These are phyloP conservation scores for Xiphophorus hellerii DNA, from an alignment of 2,113 vertebrate species.

Conservation along the genomic window DNA sequence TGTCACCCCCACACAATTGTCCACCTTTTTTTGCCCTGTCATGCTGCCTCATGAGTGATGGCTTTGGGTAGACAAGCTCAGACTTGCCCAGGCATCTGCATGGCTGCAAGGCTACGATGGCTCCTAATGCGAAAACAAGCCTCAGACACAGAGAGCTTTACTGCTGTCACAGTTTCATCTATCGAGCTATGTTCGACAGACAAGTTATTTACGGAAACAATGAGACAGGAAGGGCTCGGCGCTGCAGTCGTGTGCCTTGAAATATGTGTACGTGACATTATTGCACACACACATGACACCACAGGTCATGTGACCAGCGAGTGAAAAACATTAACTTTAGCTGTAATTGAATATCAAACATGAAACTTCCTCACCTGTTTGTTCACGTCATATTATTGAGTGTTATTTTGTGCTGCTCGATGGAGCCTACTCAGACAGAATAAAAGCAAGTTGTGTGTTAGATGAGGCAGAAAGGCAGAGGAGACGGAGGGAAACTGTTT, in stretches of 20 bases:
- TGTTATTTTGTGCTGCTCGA: no score
- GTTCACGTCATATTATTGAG: background rate
- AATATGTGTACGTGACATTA: slow-evolving; percentile 63
- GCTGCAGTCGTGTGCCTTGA: background rate
- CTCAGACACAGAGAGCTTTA: background rate
- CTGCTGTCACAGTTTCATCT: background rate
- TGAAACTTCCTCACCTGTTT: background rate
- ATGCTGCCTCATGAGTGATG: background rate
- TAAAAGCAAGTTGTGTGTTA: background rate
- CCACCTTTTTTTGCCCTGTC: background rate
- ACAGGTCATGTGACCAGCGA: slow-evolving; percentile 44
- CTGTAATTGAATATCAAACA: background rate
- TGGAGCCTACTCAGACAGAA: background rate
- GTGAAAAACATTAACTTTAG: background rate
- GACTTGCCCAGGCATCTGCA: background rate
- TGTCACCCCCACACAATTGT: background rate
- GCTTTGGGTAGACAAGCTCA: background rate
- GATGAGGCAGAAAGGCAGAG: background rate
- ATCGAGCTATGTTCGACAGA: background rate
- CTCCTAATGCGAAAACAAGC: background rate
- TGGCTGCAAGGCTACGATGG: no score
- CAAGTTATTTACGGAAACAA: slow-evolving; percentile 43
- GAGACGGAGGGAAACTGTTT: slow-evolving; percentile 10
- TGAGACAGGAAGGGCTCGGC: slow-evolving; percentile 38
- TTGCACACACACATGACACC: slow-evolving; percentile 17